A percentile compares a stretch with the other conserved stretches of the same genome.
These are phyloP conservation scores for Numenius arquata DNA, from an alignment of 2,113 vertebrate species.

Conservation along the genomic window DNA sequence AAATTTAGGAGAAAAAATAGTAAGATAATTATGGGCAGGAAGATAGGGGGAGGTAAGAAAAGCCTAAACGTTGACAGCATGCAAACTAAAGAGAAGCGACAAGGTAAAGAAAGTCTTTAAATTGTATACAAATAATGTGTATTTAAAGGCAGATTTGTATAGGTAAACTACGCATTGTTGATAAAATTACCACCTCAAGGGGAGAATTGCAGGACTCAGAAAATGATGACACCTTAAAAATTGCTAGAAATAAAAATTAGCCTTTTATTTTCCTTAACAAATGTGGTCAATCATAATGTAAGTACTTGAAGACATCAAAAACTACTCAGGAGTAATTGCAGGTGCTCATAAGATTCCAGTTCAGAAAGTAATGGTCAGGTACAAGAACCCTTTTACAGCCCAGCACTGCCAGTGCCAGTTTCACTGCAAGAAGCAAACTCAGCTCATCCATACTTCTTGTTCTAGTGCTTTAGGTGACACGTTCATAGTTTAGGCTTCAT, in stretches of 20 bases:
- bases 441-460: background rate
- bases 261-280: background rate
- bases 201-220: background rate
- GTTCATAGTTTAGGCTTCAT: background rate
- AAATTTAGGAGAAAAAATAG: background rate
- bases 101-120: background rate
- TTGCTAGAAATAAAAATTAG: background rate
- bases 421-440: background rate
- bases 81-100: background rate
- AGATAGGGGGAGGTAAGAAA: background rate
- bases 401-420: fast-evolving
- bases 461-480: background rate
- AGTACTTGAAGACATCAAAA: background rate
- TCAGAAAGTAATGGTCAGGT: background rate
- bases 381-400: background rate
- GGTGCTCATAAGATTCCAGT: background rate
- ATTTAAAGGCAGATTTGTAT: background rate
- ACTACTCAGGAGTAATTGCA: background rate
- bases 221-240: background rate
- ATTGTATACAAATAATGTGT: background rate
- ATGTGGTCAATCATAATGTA: background rate
- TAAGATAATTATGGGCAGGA: background rate
- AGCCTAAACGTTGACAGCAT: background rate
- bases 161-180: background rate
- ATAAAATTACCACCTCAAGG: background rate